Conservation (phyloP, 2,797 vertebrate species). For the Syndactyla subalaris region DNA sequence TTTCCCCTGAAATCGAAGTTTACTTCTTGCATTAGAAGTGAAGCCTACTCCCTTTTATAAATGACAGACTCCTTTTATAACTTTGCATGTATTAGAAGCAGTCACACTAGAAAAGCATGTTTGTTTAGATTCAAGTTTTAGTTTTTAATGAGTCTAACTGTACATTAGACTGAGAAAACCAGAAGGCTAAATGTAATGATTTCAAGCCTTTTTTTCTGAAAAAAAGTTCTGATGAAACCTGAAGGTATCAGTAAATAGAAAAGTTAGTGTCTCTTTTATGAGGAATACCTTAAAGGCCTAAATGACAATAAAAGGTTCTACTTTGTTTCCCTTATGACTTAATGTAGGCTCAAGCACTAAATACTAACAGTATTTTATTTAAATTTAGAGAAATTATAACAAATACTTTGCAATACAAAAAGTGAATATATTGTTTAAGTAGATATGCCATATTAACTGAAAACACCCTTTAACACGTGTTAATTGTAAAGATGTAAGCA, state of each 20-base stretch:
- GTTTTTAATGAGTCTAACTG: background rate
- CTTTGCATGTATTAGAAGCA: slow-evolving; percentile 24
- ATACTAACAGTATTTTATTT: background rate
- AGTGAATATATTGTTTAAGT: background rate
- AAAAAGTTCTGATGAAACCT: background rate
- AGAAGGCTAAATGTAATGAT: background rate
- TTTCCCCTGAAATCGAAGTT: slow-evolving; percentile 71
- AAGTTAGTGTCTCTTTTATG: background rate
- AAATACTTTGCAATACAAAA: background rate
- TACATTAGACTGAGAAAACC: background rate
- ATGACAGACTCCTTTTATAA: slow-evolving; percentile 40
- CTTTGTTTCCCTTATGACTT: background rate
- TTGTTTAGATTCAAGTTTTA: background rate
- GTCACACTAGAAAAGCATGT: background rate
- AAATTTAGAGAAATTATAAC: background rate
- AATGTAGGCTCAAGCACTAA: background rate
- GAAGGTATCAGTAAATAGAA: background rate
- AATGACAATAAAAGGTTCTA: background rate
- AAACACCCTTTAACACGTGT: background rate
- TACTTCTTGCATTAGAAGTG: slow-evolving; percentile 58
- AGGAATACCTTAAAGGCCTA: background rate
- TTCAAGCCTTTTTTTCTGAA: background rate
- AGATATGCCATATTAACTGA: background rate
- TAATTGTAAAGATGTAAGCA: background rate
- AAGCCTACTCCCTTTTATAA: slow-evolving; percentile 44